These are phyloP conservation scores for Pyrgilauda ruficollis DNA, from an alignment of 2,113 vertebrate genomes.

Conservation along the genomic window DNA sequence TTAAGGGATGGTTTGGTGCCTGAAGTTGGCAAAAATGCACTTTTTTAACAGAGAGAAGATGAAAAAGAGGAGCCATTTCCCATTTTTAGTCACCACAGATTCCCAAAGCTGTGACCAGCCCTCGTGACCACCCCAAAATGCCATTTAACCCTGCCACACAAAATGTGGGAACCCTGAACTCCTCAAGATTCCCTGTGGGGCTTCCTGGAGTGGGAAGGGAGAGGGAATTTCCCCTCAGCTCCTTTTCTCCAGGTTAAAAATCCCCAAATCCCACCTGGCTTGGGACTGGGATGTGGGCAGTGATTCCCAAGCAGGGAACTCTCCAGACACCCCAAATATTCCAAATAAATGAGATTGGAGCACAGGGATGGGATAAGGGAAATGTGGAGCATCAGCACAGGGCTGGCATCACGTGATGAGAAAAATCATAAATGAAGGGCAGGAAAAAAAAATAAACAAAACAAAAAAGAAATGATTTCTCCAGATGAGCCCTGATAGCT, in stretches of 20 bases:
- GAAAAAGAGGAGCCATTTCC: background rate
- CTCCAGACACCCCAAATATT: background rate
- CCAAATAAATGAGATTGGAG: accelerated
- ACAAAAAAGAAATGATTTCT: constrained; percentile 43
- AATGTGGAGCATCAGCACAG: background rate
- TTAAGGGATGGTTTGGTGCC: background rate
- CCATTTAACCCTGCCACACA: background rate
- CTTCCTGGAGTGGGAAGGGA: background rate
- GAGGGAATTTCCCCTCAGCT: background rate
- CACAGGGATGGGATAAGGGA: background rate
- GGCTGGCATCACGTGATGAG: constrained; percentile 7
- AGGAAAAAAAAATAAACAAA: constrained; percentile 27
- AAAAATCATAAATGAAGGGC: constrained; percentile 55
- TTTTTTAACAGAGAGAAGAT: background rate
- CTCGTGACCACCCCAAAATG: background rate
- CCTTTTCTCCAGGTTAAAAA: background rate
- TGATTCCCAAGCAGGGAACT: accelerated
- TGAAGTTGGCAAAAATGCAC: background rate
- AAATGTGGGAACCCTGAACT: background rate
- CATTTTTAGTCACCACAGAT: background rate
- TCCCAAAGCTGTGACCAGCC: accelerated
- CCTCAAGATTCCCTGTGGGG: background rate
- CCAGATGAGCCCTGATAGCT: constrained; percentile 60
- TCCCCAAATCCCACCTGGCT: background rate
- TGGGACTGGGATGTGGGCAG: background rate